Conservation (phyloP, 2,888 invertebrate genomes). For the Arge pagana region DNA sequence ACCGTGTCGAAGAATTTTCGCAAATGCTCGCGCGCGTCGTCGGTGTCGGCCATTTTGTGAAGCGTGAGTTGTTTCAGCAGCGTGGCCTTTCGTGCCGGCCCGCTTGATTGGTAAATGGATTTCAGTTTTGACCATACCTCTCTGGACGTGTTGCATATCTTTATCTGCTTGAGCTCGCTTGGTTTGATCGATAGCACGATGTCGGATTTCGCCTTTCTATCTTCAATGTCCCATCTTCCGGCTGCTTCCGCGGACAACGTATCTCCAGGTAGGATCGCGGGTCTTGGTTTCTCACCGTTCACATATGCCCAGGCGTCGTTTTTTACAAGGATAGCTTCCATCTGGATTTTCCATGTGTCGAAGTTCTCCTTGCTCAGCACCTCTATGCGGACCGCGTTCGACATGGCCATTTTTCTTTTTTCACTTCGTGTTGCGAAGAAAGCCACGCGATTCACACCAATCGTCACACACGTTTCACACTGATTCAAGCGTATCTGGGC, state of each 20-base stretch:
- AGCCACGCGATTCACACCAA: too few relatives aligned
- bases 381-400: slow-evolving; percentile 23
- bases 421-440: too few relatives aligned
- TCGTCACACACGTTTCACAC: too few relatives aligned
- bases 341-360: slow-evolving; percentile 34
- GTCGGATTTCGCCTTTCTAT: slow-evolving; percentile 33
- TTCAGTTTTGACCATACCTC: slow-evolving; percentile 51
- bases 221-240: slow-evolving; percentile 27
- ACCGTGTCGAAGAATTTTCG: slow-evolving; percentile 48
- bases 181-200: slow-evolving; percentile 32
- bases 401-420: not conserved
- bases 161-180: slow-evolving; percentile 34
- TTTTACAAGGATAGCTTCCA: slow-evolving; percentile 32
- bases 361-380: slow-evolving; percentile 28
- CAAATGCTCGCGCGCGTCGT: slow-evolving; percentile 46
- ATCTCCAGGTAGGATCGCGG: slow-evolving; percentile 5
- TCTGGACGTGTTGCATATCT: slow-evolving; percentile 38
- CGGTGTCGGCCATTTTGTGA: slow-evolving; percentile 44
- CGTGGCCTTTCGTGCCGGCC: slow-evolving; percentile 52
- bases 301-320: slow-evolving; percentile 35
- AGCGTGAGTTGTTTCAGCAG: slow-evolving; percentile 49
- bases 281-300: slow-evolving; percentile 25
- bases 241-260: slow-evolving; percentile 13
- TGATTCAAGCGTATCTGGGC: not conserved
- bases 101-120: slow-evolving; percentile 48